Percentiles rank a stretch among this genome's conserved stretches.
phyloP scores from a whole-genome alignment of 2,888 invertebrate species.

The Scaptomyza parva region DNA sequence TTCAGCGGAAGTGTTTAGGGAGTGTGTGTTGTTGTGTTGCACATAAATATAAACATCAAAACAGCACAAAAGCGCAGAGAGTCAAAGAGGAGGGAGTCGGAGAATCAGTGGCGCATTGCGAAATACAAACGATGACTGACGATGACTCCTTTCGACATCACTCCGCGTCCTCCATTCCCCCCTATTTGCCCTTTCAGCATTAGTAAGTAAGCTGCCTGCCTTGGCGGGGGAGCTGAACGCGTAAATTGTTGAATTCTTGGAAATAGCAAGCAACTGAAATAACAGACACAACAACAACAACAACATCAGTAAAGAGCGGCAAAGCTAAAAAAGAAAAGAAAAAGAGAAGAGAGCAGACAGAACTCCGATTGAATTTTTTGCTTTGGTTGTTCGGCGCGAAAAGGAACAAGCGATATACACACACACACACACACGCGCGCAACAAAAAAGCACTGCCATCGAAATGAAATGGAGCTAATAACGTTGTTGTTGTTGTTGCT shows the following conservation, averaged over 20 bases:
- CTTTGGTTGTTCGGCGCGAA: conserved; percentile 37
- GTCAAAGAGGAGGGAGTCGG: conserved; percentile 43
- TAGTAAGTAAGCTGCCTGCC: conserved; percentile 38
- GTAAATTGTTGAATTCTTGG: conserved; percentile 79
- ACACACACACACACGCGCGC: neutral
- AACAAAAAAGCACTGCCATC: conserved; percentile 41
- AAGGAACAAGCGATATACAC: conserved; percentile 21
- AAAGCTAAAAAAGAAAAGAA: conserved; percentile 24
- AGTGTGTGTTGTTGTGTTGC: conserved; percentile 52
- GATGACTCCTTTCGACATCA: conserved; percentile 3
- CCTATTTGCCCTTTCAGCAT: no score
- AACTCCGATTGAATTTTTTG: conserved; percentile 47
- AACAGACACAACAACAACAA: conserved; percentile 25
- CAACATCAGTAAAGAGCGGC: conserved; percentile 11
- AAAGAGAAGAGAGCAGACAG: conserved; percentile 9
- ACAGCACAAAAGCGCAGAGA: conserved; percentile 23
- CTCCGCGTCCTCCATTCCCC: neutral
- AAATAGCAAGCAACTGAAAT: conserved; percentile 67
- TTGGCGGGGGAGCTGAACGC: conserved; percentile 72
- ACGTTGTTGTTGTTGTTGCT: conserved; percentile 13
- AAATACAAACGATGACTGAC: conserved; percentile 57
- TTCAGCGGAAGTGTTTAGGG: conserved; percentile 72
- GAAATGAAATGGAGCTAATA: conserved; percentile 77
- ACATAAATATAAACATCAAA: conserved; percentile 53
- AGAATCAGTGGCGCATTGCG: conserved; percentile 68